These are phyloP conservation scores for Istiophorus platypterus DNA, from an alignment of 2,113 vertebrate genomes.

Conservation along the genomic window DNA sequence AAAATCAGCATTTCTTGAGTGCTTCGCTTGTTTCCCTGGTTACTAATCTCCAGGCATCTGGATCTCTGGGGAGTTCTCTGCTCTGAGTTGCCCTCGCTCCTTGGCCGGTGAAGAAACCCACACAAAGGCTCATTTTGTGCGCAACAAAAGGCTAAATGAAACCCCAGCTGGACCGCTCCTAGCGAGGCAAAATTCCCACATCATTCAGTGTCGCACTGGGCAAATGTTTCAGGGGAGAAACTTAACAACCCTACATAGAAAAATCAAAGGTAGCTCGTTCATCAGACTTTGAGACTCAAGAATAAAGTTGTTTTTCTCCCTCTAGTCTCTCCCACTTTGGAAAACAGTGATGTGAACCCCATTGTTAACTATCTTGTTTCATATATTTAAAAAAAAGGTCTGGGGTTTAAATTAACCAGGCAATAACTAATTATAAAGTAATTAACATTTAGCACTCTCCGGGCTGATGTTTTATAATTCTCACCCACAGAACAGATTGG, in stretches of 20 bases:
- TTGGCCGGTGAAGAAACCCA: slow-evolving; percentile 77
- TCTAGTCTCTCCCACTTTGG: slow-evolving; percentile 19
- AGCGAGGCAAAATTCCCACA: slow-evolving; percentile 78
- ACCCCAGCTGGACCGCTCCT: slow-evolving; percentile 83
- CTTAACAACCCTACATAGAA: slow-evolving; percentile 13
- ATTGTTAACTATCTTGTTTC: slow-evolving; percentile 36
- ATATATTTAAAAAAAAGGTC: slow-evolving; percentile 17
- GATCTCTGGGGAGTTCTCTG: slow-evolving; percentile 82
- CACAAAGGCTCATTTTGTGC: slow-evolving; percentile 86
- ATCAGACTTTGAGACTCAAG: slow-evolving; percentile 6
- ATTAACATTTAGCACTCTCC: slow-evolving; percentile 58
- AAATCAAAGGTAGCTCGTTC: slow-evolving; percentile 12
- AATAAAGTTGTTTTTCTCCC: not conserved
- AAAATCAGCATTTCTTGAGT: slow-evolving; percentile 73
- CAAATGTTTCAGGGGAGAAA: slow-evolving; percentile 41
- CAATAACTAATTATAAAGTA: slow-evolving; percentile 69
- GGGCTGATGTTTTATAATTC: slow-evolving; percentile 47
- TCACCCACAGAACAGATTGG: slow-evolving; percentile 56
- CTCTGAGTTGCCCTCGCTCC: slow-evolving; percentile 80
- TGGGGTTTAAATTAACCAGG: slow-evolving; percentile 64
- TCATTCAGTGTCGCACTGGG: slow-evolving; percentile 62
- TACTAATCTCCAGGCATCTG: slow-evolving; percentile 87
- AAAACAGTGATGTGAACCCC: not conserved
- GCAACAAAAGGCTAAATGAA: slow-evolving; percentile 86
- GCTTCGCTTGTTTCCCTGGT: slow-evolving; percentile 83